These are phyloP conservation scores for Malurus elegans DNA, from an alignment of 2,113 vertebrate species.

Conservation along the genomic window DNA sequence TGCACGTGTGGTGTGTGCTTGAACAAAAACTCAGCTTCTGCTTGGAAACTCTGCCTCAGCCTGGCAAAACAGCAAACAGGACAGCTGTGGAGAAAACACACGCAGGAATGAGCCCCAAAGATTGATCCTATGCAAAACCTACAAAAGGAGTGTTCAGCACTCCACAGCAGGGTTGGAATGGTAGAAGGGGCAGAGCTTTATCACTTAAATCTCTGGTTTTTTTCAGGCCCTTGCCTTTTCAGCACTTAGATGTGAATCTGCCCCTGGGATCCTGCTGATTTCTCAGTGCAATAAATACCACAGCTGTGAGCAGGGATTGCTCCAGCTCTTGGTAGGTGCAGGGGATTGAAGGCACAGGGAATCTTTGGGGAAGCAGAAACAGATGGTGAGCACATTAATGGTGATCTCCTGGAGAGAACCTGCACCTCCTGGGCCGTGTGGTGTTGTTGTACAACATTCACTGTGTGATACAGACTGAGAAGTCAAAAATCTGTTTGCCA, in stretches of 20 bases:
- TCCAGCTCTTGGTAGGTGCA: background rate
- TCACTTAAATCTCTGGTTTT: background rate
- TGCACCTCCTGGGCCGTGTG: background rate
- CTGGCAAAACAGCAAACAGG: background rate
- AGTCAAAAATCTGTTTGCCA: background rate
- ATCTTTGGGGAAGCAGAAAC: background rate
- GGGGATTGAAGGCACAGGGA: background rate
- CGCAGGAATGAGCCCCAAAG: background rate
- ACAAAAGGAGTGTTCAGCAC: background rate
- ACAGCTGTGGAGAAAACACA: background rate
- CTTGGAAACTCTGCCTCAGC: background rate
- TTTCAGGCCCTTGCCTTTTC: background rate
- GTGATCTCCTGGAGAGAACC: background rate
- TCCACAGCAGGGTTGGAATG: background rate
- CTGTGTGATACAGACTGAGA: background rate
- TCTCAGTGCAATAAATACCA: background rate
- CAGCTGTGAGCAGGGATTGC: background rate
- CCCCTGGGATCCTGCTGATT: background rate
- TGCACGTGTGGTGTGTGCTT: background rate
- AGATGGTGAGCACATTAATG: background rate
- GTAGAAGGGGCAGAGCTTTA: background rate
- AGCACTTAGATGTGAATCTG: background rate
- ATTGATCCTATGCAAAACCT: background rate
- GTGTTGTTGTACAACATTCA: background rate
- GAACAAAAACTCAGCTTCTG: background rate